A percentile compares a stretch with the other conserved stretches of the same genome.
Conservation (phyloP, 2,113 vertebrate species). For the Okapia johnstoni region DNA sequence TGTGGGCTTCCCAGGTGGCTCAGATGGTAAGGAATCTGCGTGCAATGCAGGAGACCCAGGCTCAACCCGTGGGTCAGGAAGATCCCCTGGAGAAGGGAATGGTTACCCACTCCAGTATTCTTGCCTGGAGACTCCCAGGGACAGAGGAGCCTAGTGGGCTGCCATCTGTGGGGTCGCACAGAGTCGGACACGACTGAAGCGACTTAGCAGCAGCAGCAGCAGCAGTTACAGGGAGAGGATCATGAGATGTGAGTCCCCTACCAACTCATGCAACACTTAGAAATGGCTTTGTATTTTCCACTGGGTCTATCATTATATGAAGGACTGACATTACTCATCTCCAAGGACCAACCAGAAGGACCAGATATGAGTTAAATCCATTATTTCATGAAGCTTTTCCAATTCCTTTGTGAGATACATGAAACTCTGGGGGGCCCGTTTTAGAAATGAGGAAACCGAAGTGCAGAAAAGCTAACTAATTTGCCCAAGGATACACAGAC, state of each 20-base stretch:
- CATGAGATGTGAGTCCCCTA: not conserved
- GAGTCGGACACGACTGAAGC: no score
- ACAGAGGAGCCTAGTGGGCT: no score
- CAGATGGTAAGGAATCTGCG: not conserved
- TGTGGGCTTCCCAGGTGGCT: not conserved
- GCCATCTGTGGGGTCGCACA: no score
- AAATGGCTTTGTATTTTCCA: not conserved
- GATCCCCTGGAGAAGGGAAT: not conserved
- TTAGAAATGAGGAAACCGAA: not conserved
- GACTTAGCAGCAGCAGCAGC: no score
- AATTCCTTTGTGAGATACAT: not conserved
- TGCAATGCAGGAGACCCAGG: not conserved
- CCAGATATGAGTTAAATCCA: not conserved
- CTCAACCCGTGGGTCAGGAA: fast-evolving
- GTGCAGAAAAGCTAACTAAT: not conserved
- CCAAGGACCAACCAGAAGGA: not conserved
- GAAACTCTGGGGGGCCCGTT: not conserved
- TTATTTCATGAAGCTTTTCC: not conserved
- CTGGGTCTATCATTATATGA: not conserved
- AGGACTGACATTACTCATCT: not conserved
- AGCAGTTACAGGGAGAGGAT: not conserved
- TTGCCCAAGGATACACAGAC: not conserved
- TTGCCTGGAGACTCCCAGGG: no score
- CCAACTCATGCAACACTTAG: not conserved
- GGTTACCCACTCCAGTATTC: not conserved